phyloP scores from a whole-genome alignment of 2,888 invertebrate species.

The Apamea sordens region DNA sequence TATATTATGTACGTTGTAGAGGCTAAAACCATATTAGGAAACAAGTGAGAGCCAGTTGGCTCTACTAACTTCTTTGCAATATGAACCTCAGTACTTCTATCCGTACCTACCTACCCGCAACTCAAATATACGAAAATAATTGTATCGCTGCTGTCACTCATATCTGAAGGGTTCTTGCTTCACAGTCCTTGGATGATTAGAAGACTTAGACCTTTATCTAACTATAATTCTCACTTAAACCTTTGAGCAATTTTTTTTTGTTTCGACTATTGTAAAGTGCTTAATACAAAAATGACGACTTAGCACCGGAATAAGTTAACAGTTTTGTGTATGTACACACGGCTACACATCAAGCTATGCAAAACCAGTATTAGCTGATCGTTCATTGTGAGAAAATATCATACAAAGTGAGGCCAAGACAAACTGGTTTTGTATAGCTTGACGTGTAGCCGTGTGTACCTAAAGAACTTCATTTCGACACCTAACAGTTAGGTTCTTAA shows the following conservation, averaged over 20 bases:
- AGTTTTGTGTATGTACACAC: too few species aligned
- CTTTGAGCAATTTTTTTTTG: neutral
- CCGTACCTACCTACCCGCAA: neutral
- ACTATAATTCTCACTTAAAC: too few species aligned
- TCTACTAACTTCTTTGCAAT: neutral
- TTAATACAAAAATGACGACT: neutral
- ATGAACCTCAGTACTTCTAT: neutral
- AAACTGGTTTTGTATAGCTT: too few species aligned
- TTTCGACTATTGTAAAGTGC: too few species aligned
- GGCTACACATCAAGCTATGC: too few species aligned
- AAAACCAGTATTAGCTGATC: too few species aligned
- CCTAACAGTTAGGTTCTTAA: neutral
- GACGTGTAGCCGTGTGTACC: too few species aligned
- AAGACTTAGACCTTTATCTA: neutral
- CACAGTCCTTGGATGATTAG: neutral
- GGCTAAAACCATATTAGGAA: neutral
- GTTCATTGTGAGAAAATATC: too few species aligned
- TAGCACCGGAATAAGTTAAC: neutral
- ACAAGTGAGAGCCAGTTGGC: neutral
- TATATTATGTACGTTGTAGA: too few species aligned
- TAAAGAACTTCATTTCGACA: too few species aligned
- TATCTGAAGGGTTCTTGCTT: neutral
- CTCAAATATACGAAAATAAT: neutral
- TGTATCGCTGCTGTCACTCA: neutral
- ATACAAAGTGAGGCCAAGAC: too few species aligned